A percentile compares a stretch with the other conserved stretches of the same genome.
phyloP scores from a whole-genome alignment of 2,888 invertebrate species.

The Boloria selene region DNA sequence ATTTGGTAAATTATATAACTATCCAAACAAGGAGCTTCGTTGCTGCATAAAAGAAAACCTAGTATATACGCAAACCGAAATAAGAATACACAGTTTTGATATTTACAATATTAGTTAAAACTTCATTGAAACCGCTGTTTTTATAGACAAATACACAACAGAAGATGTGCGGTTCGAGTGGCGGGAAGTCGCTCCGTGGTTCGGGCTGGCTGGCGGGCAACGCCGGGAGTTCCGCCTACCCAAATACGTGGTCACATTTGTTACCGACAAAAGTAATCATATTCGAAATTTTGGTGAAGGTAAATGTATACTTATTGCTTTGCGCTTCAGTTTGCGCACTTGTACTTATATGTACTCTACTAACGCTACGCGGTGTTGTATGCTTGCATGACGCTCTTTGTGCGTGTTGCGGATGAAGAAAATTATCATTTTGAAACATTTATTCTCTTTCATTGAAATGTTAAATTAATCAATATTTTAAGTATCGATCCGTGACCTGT shows the following conservation, averaged over 20 bases:
- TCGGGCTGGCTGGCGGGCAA: constrained; percentile 75
- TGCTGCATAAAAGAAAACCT: too few relatives aligned
- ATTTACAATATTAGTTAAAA: not conserved
- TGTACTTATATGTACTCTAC: constrained; percentile 55
- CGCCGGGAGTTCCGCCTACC: constrained; percentile 83
- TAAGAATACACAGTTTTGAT: too few relatives aligned
- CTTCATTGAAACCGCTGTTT: constrained; percentile 23
- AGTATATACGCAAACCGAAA: too few relatives aligned
- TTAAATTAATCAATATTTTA: not conserved
- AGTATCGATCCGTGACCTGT: constrained; percentile 3
- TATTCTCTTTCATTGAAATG: too few relatives aligned
- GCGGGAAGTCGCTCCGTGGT: constrained; percentile 81
- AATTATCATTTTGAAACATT: not conserved
- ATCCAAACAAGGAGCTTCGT: too few relatives aligned
- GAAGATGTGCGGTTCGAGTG: constrained; percentile 84
- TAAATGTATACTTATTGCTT: constrained; percentile 81
- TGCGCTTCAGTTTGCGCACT: constrained; percentile 74
- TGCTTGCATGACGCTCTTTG: constrained; percentile 40
- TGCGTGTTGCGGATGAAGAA: constrained; percentile 27
- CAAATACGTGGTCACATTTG: constrained; percentile 85
- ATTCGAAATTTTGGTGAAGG: constrained; percentile 85
- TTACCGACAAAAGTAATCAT: constrained; percentile 83
- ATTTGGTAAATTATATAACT: too few relatives aligned
- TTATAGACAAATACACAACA: constrained; percentile 83
- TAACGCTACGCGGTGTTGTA: constrained; percentile 49